Percentiles rank a stretch among this genome's conserved stretches.
phyloP scores from a whole-genome alignment of 2,797 vertebrate genomes.

The Manis javanica region DNA sequence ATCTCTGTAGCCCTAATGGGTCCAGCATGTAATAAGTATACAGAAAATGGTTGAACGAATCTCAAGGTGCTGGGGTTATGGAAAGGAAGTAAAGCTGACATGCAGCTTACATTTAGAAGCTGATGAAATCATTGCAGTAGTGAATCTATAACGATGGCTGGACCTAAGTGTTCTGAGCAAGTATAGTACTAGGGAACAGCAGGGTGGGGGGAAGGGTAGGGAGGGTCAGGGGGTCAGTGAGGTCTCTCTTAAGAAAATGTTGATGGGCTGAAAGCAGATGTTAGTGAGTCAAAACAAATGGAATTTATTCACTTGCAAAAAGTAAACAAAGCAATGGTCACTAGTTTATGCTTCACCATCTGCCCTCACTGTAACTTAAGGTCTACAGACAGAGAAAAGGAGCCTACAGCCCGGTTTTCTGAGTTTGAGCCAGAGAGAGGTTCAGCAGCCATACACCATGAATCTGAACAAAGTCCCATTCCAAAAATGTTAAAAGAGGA shows the following conservation, averaged over 20 bases:
- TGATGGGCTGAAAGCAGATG: too few species aligned
- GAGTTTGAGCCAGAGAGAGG: neutral
- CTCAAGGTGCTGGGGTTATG: neutral
- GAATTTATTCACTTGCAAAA: neutral
- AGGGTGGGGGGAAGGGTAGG: rapidly evolving
- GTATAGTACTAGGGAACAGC: neutral
- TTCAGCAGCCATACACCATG: neutral
- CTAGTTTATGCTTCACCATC: too few species aligned
- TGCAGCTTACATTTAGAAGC: neutral
- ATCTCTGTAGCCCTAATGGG: neutral
- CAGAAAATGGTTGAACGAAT: neutral
- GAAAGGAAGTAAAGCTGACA: neutral
- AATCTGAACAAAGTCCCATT: neutral
- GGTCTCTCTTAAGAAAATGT: neutral
- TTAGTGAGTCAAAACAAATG: neutral
- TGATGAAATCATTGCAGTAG: neutral
- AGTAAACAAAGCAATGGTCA: neutral
- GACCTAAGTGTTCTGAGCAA: neutral
- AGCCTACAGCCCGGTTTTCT: neutral
- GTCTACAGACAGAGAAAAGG: neutral
- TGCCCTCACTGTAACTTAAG: neutral
- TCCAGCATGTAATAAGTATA: neutral
- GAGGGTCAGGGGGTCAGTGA: rapidly evolving
- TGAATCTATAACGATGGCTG: neutral
- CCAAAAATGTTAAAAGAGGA: neutral